Evolutionary conservation across 2,888 invertebrate species (phyloP), one percentile per base, ranked within the genome.

Genomic region (Pinctada fucata): DNA sequence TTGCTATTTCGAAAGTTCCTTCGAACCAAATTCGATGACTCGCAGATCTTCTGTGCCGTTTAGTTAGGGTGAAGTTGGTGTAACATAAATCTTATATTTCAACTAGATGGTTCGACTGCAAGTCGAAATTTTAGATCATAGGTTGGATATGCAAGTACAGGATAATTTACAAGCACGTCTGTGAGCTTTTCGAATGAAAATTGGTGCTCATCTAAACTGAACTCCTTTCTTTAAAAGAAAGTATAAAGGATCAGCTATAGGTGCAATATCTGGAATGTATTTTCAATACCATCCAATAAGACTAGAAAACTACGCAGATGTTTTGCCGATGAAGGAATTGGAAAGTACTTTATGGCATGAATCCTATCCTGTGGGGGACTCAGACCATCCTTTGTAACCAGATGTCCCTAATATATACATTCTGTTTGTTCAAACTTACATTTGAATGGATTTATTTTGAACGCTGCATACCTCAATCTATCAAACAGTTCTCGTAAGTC

Each of bases 201-300:
- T 6, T 72, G 13, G 48, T 76, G 73, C 58, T 78, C 83, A 84
- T 10, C 47, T n/a, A 72, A 76, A 81, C 16, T 8, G 10, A 3
- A 49, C 63, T 13, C 63, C 64, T 64, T 82, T 83, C 51, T 79
- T 81, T n/a, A 81, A 49, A 1, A 78, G 67, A 47, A 52, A 52
- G 65, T 80, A 78, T 8, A 83, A 50, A 2, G 82, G 79, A 45
- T 51, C 48, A 4, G 80, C 82, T 65, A 80, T 51, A 58, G 75
- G 68, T 77, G 79, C 78, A 68, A 74, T 80, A 66, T 77, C 77
- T 4, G 72, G 76, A 31, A 84, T 83, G 49, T 68, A 84, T 48
- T 83, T 83, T 6, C 83, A 47, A 45, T 83, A 85, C 84, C 82
- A 85, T 16, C 78, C 80, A 31, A 84, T 77, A 45, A 84, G 48